These are phyloP conservation scores for Conus betulinus DNA, from an alignment of 1,140 invertebrate genomes.

Conservation along the genomic window DNA sequence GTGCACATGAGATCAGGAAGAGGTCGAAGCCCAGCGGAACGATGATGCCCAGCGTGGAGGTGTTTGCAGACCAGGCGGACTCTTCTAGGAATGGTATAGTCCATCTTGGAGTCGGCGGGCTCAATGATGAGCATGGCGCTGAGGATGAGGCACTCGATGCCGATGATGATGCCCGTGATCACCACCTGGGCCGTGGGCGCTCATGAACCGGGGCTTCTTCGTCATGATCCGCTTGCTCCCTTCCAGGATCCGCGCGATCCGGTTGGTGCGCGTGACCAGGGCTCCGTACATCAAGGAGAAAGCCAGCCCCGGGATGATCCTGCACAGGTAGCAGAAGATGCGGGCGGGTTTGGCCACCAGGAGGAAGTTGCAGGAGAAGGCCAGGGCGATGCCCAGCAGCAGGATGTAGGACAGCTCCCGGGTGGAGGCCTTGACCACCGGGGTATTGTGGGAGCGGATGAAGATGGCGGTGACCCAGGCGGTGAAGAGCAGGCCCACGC, in stretches of 20 bases:
- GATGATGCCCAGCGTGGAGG: slow-evolving; percentile 83
- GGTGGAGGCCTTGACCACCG: slow-evolving; percentile 86
- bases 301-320: slow-evolving; percentile 85
- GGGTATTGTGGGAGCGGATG: slow-evolving; percentile 84
- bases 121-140: slow-evolving; percentile 83
- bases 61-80: slow-evolving; percentile 84
- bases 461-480: slow-evolving; percentile 80
- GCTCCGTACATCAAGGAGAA: slow-evolving; percentile 91
- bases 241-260: slow-evolving; percentile 89
- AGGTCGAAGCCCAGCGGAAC: slow-evolving; percentile 88
- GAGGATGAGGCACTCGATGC: slow-evolving; percentile 84
- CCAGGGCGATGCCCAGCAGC: slow-evolving; percentile 80
- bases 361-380: slow-evolving; percentile 82
- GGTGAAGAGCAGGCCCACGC: slow-evolving; percentile 83
- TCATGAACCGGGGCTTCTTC: slow-evolving; percentile 84
- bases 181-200: slow-evolving; percentile 80
- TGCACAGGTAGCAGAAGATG: slow-evolving; percentile 82
- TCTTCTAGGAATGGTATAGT: slow-evolving; percentile 76
- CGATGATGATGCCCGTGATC: slow-evolving; percentile 82
- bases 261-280: slow-evolving; percentile 89
- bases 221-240: slow-evolving; percentile 88
- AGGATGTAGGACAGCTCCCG: slow-evolving; percentile 88
- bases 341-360: slow-evolving; percentile 84
- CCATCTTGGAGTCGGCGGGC: slow-evolving; percentile 80
- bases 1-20: slow-evolving; percentile 87